These are phyloP conservation scores for Microtus obscurus DNA, from an alignment of 2,797 vertebrate genomes.

Conservation along the genomic window DNA sequence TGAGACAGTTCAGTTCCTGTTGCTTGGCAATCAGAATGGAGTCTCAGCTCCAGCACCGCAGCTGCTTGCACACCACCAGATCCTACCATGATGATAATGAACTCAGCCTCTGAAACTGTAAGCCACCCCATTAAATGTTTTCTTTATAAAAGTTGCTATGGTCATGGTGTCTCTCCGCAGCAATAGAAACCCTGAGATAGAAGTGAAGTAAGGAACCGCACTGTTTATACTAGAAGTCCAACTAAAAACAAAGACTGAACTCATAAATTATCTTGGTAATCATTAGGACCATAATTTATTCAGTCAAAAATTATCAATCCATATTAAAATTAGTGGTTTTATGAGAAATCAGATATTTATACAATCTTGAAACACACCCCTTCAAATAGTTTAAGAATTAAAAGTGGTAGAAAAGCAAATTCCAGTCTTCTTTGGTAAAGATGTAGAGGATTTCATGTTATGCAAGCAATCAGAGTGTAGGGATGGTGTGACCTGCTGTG, in stretches of 20 bases:
- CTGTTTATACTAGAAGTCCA: neutral
- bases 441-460: neutral
- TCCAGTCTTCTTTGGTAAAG: neutral
- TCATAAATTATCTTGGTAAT: neutral
- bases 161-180: neutral
- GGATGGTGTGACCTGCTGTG: accelerated
- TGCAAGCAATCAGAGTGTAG: neutral
- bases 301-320: neutral
- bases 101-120: neutral
- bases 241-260: neutral
- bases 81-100: neutral
- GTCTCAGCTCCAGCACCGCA: neutral
- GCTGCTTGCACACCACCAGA: neutral
- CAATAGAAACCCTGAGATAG: neutral
- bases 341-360: neutral
- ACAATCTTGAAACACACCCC: neutral
- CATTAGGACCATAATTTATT: neutral
- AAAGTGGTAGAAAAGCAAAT: neutral
- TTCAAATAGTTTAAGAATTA: neutral
- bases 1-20: neutral
- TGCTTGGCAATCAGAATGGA: neutral
- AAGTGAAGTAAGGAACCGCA: neutral
- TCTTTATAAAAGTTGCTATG: neutral
- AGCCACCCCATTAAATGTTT: neutral
- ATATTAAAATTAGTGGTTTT: neutral